Base-by-base conservation (phyloP, 2,888 invertebrate species). In the Antitype chi region DNA sequence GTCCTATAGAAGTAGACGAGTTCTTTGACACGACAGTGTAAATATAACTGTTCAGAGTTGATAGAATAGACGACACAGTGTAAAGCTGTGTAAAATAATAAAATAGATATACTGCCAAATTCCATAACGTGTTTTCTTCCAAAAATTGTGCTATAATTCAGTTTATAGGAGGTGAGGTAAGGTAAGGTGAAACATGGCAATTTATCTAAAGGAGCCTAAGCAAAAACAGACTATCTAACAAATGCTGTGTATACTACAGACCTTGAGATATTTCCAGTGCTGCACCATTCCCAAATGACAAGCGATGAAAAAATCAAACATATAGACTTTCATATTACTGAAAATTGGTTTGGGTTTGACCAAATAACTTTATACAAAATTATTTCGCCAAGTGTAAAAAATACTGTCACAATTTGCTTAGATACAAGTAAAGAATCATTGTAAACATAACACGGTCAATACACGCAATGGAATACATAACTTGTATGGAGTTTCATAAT, bases 191-290 rank as follows among this genome's bases (percentile, higher is more conserved):
- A 72, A 78, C 25, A 70, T 60, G 70, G 78, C 74, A 72, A 78
- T 81, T 62, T 32, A 59, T 81, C 74, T 64, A 28, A 28, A 52
- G 64, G 71, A 81, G 80, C 69, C 69, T 81, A 81, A 87, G 82
- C 81, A 70, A 78, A 83, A 77, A 73, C 59, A 68, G 73, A 82
- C 63, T 73, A 80, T 77, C 74, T 70, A 74, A 76, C 80, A 43
- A 81, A 80, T 72, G 80, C 84, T 71, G 93, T 94, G 93, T 94
- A 94, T 94, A 85, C 91, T 95, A 97, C 98, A 96, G 97, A 98
- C 98, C 98, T 98, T 98, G 92, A 98, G 97, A 96, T 98, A 98
- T 95, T 98, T 98, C 98, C 98, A 98, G 96, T 98, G 98, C 98
- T 98, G 97, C 94, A 93, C 94, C 94, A 78, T 90, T 90, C 93